phyloP scores from a whole-genome alignment of 2,888 invertebrate genomes.

The Drosophila flavopinicola region DNA sequence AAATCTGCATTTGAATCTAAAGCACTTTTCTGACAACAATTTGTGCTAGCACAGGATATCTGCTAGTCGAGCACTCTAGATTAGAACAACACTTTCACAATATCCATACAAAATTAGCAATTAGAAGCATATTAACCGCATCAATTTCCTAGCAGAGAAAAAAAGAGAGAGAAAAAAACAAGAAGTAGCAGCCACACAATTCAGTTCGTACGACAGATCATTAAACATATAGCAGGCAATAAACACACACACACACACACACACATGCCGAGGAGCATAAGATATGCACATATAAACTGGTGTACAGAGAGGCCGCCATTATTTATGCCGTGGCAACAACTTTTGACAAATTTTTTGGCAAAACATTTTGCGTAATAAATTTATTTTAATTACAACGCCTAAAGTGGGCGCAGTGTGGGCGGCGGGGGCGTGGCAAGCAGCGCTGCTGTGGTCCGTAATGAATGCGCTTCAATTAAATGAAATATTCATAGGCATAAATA shows the following conservation, averaged over 20 bases:
- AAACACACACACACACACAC: slow-evolving; percentile 15
- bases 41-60: slow-evolving; percentile 24
- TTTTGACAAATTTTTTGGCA: slow-evolving; percentile 78
- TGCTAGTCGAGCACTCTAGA: neutral
- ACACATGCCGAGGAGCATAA: slow-evolving; percentile 25
- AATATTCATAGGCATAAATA: slow-evolving; percentile 77
- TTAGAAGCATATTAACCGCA: slow-evolving; percentile 60
- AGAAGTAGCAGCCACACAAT: slow-evolving; percentile 5
- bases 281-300: slow-evolving; percentile 42
- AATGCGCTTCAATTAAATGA: slow-evolving; percentile 79
- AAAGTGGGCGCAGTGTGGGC: slow-evolving; percentile 40
- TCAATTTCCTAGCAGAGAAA: slow-evolving; percentile 33
- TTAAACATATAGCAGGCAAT: slow-evolving; percentile 60
- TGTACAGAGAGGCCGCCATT: slow-evolving; percentile 43
- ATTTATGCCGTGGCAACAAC: slow-evolving; percentile 69
- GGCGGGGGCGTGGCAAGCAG: slow-evolving; percentile 11
- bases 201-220: slow-evolving; percentile 50
- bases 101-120: slow-evolving; percentile 47
- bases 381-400: slow-evolving; percentile 77
- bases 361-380: slow-evolving; percentile 79
- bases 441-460: slow-evolving; percentile 59
- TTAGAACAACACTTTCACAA: neutral
- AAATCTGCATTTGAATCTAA: too few species aligned
- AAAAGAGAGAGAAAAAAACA: slow-evolving; percentile 10
- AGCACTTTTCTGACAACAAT: too few species aligned